phyloP scores from a whole-genome alignment of 1,140 invertebrate genomes.

The Neodiprion virginianus region DNA sequence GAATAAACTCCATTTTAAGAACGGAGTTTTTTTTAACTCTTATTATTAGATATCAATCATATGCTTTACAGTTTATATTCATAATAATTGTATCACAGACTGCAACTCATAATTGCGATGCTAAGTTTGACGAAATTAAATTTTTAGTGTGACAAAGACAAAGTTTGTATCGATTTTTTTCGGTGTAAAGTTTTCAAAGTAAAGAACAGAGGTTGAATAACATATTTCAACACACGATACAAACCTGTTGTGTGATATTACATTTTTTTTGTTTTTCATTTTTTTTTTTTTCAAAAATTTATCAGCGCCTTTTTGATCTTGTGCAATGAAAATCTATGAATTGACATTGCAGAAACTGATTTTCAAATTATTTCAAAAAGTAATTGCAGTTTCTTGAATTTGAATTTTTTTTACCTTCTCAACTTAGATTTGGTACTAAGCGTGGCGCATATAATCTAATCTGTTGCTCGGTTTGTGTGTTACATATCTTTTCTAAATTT shows the following conservation, averaged over 20 bases:
- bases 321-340: background rate
- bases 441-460: background rate
- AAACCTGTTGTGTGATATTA: background rate
- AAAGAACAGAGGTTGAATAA: background rate
- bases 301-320: background rate
- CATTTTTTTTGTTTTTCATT: background rate
- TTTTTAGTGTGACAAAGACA: background rate
- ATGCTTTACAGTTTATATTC: too few species aligned
- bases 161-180: background rate
- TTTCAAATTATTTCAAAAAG: background rate
- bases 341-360: too few species aligned
- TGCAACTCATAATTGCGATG: constrained; percentile 1
- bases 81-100: background rate
- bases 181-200: background rate
- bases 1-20: too few species aligned
- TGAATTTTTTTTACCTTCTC: background rate
- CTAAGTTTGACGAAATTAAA: background rate
- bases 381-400: background rate
- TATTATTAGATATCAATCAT: too few species aligned
- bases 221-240: background rate
- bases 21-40: too few species aligned
- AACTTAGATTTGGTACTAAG: background rate
- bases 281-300: background rate
- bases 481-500: too few species aligned
- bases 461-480: background rate